Percentiles rank a stretch among this genome's conserved stretches.
These are phyloP conservation scores for Aplochiton taeniatus DNA, from an alignment of 2,797 vertebrate species.

Conservation along the genomic window DNA sequence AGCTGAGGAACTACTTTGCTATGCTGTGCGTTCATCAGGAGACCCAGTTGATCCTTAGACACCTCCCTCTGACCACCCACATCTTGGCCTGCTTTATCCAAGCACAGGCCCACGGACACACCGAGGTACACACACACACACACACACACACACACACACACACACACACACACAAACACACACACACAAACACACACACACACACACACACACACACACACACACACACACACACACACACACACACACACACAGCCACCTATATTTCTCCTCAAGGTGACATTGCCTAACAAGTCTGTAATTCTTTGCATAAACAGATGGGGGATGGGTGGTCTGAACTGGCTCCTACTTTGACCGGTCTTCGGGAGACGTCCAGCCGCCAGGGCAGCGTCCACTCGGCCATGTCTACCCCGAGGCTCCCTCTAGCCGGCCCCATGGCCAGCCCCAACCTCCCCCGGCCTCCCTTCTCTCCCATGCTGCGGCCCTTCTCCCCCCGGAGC, in stretches of 20 bases:
- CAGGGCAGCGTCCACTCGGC: background rate
- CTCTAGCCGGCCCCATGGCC: background rate
- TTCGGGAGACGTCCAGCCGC: background rate
- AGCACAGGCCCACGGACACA: conserved; percentile 82
- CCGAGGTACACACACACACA: conserved; percentile 65
- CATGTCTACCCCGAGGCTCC: background rate
- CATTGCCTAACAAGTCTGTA: background rate
- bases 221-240: background rate
- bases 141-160: background rate
- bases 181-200: background rate
- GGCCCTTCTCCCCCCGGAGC: background rate
- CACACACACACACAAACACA: background rate
- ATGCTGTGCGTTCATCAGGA: conserved; percentile 83
- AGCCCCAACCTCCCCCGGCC: background rate
- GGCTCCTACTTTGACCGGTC: background rate
- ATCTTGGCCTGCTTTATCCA: conserved; percentile 80
- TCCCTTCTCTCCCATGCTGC: background rate
- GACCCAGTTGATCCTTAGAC: conserved; percentile 80
- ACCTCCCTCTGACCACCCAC: conserved; percentile 80
- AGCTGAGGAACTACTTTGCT: conserved; percentile 80
- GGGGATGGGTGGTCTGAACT: conserved; percentile 29
- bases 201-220: background rate
- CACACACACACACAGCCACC: background rate
- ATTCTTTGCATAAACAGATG: conserved; percentile 37
- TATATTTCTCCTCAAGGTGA: background rate